Evolutionary conservation across 2,888 invertebrate species (phyloP).

Genomic region (Yponomeuta evonymella): DNA sequence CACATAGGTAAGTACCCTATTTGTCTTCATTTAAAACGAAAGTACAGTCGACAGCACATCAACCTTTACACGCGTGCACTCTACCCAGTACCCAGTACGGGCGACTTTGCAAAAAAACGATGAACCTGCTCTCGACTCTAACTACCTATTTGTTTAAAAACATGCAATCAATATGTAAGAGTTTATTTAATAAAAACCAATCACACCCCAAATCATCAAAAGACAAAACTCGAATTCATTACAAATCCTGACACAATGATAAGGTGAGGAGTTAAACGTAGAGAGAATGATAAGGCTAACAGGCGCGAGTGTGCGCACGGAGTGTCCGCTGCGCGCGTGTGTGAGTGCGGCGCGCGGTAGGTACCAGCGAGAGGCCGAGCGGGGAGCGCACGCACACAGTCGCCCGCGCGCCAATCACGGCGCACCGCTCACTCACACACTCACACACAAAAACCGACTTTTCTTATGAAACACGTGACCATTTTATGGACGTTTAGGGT

Average conservation of each 20-base stretch:
- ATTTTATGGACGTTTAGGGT: slow-evolving; percentile 62
- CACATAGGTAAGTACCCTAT: too few relatives aligned
- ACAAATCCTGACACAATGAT: not conserved
- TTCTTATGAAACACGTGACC: slow-evolving; percentile 48
- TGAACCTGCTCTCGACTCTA: too few relatives aligned
- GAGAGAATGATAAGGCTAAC: not conserved
- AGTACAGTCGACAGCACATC: too few relatives aligned
- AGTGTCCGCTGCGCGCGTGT: slow-evolving; percentile 22
- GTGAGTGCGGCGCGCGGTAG: slow-evolving; percentile 39
- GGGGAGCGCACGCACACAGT: slow-evolving; percentile 49
- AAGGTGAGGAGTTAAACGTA: slow-evolving; percentile 2
- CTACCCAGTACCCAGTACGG: too few relatives aligned
- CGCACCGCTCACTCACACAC: slow-evolving; percentile 32
- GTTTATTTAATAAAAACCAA: not conserved
- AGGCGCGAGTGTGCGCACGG: slow-evolving; percentile 8
- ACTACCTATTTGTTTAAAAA: too few relatives aligned
- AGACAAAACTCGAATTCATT: not conserved
- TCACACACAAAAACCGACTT: slow-evolving; percentile 45
- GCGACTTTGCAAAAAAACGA: too few relatives aligned
- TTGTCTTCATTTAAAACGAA: too few relatives aligned
- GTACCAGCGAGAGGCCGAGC: slow-evolving; percentile 53
- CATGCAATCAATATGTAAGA: too few relatives aligned
- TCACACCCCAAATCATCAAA: not conserved
- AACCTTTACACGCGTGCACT: too few relatives aligned
- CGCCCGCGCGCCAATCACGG: slow-evolving; percentile 55